Base-by-base conservation (phyloP, 2,113 vertebrate genomes). In the Odocoileus virginianus region DNA sequence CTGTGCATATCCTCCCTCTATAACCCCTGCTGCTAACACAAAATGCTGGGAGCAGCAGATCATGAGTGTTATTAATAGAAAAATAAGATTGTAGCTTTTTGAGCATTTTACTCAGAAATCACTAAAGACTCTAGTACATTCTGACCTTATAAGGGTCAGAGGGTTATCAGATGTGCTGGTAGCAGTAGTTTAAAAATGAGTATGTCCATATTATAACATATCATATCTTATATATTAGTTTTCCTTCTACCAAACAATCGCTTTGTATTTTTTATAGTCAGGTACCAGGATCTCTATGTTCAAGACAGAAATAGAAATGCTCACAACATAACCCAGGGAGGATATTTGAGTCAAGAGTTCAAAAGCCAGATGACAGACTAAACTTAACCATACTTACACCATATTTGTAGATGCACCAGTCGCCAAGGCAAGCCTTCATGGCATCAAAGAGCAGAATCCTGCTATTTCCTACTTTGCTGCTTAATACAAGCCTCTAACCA, bases 1-100 rank as follows among this genome's bases (percentile, higher is more conserved):
- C 50, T 28, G 19, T 33, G 13, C 10, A 71, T 30, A 27, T 36
- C 15, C 25, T 30, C 23, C 30, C 14, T 50, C n/a, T 1, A 8
- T 12, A 21, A 3, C 6, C 17, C 33, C 43, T 54, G 14, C 16
- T n/a, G 7, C 2, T 71, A 17, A 45, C 5, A 1, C 15, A 15
- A 30, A 47, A 7, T 15, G 23, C 23, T 2, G 5, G 30, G 25
- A 85, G 10, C 43, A 15, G n/a, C 7, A 54, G 71, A 64, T 16
- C 9, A 1, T 36, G 30, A 17, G 40, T 43, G 3, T 21, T 67
- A 17, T 11, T 61, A 45, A 95, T 67, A 52, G 21, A 54, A 79
- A 64, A 78, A 58, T 4, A 40, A 86, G 21, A 58, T 1, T 9
- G 43, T 47, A 58, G 71, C 6, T 21, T 89, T 95, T 52, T 19